Conservation (phyloP, 2,888 invertebrate species). For the Apoderus coryli region DNA sequence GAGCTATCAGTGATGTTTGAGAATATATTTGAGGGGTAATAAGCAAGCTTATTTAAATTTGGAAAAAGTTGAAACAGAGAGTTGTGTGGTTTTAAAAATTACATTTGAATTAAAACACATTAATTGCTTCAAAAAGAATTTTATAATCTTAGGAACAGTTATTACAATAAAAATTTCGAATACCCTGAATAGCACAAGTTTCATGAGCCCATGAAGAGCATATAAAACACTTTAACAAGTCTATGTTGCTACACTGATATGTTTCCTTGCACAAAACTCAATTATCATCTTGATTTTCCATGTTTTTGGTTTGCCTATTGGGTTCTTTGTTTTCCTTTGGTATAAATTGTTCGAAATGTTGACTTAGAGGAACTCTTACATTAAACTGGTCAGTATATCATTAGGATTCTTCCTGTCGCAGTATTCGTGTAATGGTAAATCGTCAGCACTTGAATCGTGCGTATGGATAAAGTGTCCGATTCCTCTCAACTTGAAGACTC, state of each 20-base stretch:
- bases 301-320: too few species aligned
- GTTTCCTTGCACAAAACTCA: constrained; percentile 1
- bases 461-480: constrained; percentile 1
- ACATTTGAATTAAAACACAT: too few species aligned
- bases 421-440: constrained; percentile 3
- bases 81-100: too few species aligned
- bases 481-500: constrained; percentile 7
- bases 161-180: background rate
- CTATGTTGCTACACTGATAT: constrained; percentile 1
- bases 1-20: too few species aligned
- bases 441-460: constrained; percentile 8
- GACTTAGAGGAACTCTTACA: constrained; percentile 1
- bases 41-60: too few species aligned
- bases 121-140: too few species aligned
- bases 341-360: constrained; percentile 1
- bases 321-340: constrained; percentile 2
- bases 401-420: constrained; percentile 1
- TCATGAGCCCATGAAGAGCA: constrained; percentile 5
- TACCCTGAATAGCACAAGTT: constrained; percentile 3
- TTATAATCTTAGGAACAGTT: too few species aligned
- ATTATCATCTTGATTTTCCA: background rate
- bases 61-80: too few species aligned
- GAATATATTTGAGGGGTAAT: too few species aligned
- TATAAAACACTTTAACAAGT: constrained; percentile 7
- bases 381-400: constrained; percentile 2